Conservation (phyloP, 2,888 invertebrate species). For the Caenorhabditis sp. region DNA sequence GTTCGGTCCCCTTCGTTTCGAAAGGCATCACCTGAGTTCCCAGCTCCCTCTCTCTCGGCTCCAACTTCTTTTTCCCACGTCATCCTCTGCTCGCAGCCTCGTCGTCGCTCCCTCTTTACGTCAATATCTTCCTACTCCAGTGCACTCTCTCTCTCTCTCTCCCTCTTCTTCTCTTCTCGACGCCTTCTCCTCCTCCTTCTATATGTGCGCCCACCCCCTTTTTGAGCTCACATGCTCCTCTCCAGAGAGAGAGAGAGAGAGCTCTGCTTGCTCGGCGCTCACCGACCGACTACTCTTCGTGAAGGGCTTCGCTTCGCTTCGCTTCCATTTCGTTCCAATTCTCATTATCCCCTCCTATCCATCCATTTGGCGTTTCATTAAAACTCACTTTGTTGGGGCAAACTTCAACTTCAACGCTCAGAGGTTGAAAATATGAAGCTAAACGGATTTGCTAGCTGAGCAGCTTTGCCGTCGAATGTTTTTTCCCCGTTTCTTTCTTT, state of each 20-base stretch:
- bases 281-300: conserved; percentile 13
- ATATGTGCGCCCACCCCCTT: conserved; percentile 13
- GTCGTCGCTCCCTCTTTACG: conserved; percentile 12
- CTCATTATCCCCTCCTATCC: conserved; percentile 3
- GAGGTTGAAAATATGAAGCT: no score
- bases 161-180: neutral
- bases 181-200: neutral
- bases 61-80: conserved; percentile 1
- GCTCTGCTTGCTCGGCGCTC: conserved; percentile 3
- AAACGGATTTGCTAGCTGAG: no score
- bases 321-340: neutral
- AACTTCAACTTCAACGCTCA: no score
- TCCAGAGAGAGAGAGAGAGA: neutral
- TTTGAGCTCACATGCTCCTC: conserved; percentile 22
- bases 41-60: conserved; percentile 1
- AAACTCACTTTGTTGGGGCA: no score
- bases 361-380: no score
- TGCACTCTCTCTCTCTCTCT: neutral
- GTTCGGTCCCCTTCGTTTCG: neutral
- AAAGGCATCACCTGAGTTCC: neutral
- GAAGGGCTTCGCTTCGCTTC: neutral
- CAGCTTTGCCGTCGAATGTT: no score
- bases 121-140: conserved; percentile 9
- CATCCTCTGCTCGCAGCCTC: conserved; percentile 18
- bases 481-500: neutral